Conservation (phyloP, 2,797 vertebrate genomes). For the Rhinophrynus dorsalis region DNA sequence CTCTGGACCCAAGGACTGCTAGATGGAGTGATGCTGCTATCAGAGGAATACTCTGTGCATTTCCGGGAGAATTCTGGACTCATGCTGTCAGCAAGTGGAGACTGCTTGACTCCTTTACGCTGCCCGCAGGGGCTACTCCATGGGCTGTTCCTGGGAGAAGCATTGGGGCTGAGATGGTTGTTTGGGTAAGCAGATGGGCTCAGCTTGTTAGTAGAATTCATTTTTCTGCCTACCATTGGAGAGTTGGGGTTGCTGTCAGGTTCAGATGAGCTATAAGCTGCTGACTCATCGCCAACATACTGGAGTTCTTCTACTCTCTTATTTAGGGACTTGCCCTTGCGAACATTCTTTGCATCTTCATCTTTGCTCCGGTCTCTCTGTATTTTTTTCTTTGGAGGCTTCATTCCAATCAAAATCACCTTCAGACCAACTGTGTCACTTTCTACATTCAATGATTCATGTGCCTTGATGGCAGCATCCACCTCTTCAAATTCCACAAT, state of each 20-base stretch:
- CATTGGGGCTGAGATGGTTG: slow-evolving; percentile 88
- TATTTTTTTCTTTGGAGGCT: slow-evolving; percentile 94
- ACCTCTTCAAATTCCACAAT: slow-evolving; percentile 96
- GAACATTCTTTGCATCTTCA: slow-evolving; percentile 70
- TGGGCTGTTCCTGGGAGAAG: slow-evolving; percentile 89
- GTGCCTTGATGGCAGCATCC: slow-evolving; percentile 87
- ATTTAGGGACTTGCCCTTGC: slow-evolving; percentile 79
- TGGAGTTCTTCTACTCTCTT: slow-evolving; percentile 92
- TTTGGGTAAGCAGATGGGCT: slow-evolving; percentile 78
- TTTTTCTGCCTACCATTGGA: slow-evolving; percentile 79
- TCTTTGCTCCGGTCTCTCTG: slow-evolving; percentile 79
- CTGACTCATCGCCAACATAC: slow-evolving; percentile 87
- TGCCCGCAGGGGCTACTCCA: slow-evolving; percentile 91
- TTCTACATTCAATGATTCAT: slow-evolving; percentile 74
- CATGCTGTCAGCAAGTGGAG: slow-evolving; percentile 79
- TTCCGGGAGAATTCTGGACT: slow-evolving; percentile 73
- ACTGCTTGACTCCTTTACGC: slow-evolving; percentile 80
- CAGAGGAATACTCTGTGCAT: slow-evolving; percentile 90
- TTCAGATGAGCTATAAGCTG: slow-evolving; percentile 92
- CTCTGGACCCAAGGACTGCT: slow-evolving; percentile 95
- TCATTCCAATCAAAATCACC: slow-evolving; percentile 88
- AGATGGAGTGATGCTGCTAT: slow-evolving; percentile 90
- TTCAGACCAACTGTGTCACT: slow-evolving; percentile 71
- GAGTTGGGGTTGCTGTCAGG: slow-evolving; percentile 91
- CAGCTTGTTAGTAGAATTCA: slow-evolving; percentile 75